These are phyloP conservation scores for Philotrypesis tridentata DNA, from an alignment of 1,140 invertebrate species.

Conservation along the genomic window DNA sequence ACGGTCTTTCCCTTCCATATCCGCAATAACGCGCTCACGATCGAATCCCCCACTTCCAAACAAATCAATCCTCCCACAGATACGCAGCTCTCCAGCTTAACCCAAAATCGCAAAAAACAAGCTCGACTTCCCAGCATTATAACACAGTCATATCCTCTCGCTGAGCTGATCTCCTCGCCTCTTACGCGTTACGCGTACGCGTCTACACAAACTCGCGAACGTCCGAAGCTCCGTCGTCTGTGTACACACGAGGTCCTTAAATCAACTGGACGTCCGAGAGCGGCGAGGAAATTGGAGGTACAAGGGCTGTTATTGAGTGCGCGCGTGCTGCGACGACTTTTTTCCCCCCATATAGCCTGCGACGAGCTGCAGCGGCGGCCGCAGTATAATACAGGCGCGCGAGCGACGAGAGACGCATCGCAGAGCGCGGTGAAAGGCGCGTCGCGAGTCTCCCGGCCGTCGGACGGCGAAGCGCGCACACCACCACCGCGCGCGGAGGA, in stretches of 20 bases:
- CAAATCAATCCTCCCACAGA: too few species aligned
- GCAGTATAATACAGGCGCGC: background rate
- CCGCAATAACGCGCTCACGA: too few species aligned
- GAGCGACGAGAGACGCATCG: background rate
- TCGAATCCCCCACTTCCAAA: too few species aligned
- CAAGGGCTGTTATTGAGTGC: constrained; percentile 25
- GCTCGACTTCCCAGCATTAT: background rate
- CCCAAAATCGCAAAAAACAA: too few species aligned
- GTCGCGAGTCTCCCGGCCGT: constrained; percentile 12
- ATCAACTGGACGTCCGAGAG: constrained; percentile 5
- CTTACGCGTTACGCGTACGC: too few species aligned
- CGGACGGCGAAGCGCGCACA: background rate
- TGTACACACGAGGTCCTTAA: constrained; percentile 6
- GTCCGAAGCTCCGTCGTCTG: background rate
- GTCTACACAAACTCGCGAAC: too few species aligned
- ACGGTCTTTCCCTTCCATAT: too few species aligned
- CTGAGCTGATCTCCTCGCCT: too few species aligned
- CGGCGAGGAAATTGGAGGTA: constrained; percentile 26
- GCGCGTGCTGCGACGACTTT: constrained; percentile 18
- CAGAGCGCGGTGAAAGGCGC: too few species aligned
- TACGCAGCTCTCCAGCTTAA: too few species aligned
- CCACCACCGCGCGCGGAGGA: too few species aligned
- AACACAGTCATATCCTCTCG: background rate
- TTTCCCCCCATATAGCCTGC: background rate
- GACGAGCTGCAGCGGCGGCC: background rate